Evolutionary conservation across 2,113 vertebrate species (phyloP), one percentile per base, ranked within the genome.

Genomic region (Illadopsis cleaveri): DNA sequence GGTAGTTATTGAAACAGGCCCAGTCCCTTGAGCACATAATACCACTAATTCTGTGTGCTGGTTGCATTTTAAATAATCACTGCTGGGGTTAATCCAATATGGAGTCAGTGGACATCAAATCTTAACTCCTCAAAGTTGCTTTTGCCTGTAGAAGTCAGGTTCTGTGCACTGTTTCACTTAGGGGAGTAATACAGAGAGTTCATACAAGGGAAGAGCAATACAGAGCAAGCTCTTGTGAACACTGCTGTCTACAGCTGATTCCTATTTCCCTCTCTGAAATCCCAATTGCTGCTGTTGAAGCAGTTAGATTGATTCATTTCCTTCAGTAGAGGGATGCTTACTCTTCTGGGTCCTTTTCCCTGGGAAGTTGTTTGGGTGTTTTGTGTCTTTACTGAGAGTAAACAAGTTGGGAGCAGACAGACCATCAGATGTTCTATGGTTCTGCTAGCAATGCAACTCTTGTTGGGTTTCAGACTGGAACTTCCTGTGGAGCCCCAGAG

Each of bases 191-290:
- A 21, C 1, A 5, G 23, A n/a, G 19, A 30, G 15, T 14, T 56
- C 24, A 22, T 3, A 13, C 0, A 2, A 37, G 3, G 7, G 37
- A 76, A 31, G 17, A 71, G 25, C 42, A 33, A 15, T 3, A 28
- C 13, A 35, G 30, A 42, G 11, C 17, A 60, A 82, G 31, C 3
- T 56, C 27, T 65, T 56, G 37, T 35, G 56, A 78, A 10, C 9
- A 22, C 15, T 11, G 38, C 17, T 35, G 13, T 57, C 65, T 47
- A 33, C 28, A 48, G 18, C 30, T 40, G 22, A 9, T 40, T 78
- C 45, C 35, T 70, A 0, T 53, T 73, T 61, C 66, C 56, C 56
- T 57, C 30, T 57, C 47, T 70, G 17, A n/a, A 45, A 23, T 38
- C 60, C 28, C 20, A 61, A 0, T 21, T 4, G 2, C 50, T 65